A percentile compares a stretch with the other conserved stretches of the same genome.
Evolutionary conservation across 2,113 vertebrate genomes (phyloP).

Genomic region (Xenus cinereus): DNA sequence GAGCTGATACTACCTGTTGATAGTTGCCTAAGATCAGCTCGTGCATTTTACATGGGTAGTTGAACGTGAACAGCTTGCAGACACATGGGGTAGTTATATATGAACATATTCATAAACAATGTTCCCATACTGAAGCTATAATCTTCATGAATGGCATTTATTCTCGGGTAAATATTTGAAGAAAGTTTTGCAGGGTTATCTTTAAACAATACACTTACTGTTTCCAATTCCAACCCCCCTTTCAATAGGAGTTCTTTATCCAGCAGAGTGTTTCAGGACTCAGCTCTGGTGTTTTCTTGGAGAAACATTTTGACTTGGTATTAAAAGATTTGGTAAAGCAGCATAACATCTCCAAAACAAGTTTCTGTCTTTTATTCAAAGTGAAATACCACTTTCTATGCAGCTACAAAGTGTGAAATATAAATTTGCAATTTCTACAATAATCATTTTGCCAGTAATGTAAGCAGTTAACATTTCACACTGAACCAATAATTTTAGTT

Average conservation of each 20-base stretch:
- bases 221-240: neutral
- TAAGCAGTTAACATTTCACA: slow-evolving; percentile 45
- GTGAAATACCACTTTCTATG: slow-evolving; percentile 22
- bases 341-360: neutral
- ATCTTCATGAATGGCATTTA: neutral
- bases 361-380: neutral
- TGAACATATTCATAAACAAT: neutral
- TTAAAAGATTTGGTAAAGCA: neutral
- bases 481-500: slow-evolving; percentile 2
- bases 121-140: neutral
- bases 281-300: neutral
- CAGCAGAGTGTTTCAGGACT: neutral
- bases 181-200: neutral
- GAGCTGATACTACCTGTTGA: neutral
- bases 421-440: slow-evolving; percentile 29
- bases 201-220: neutral
- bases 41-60: neutral
- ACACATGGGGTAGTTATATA: neutral
- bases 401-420: slow-evolving; percentile 25
- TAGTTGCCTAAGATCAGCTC: neutral
- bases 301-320: neutral
- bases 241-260: neutral
- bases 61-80: neutral
- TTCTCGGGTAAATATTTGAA: neutral
- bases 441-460: slow-evolving; percentile 3